Evolutionary conservation across 2,888 invertebrate species (phyloP), one percentile per base, ranked within the genome.

Genomic region (Temnothorax unifasciatus): DNA sequence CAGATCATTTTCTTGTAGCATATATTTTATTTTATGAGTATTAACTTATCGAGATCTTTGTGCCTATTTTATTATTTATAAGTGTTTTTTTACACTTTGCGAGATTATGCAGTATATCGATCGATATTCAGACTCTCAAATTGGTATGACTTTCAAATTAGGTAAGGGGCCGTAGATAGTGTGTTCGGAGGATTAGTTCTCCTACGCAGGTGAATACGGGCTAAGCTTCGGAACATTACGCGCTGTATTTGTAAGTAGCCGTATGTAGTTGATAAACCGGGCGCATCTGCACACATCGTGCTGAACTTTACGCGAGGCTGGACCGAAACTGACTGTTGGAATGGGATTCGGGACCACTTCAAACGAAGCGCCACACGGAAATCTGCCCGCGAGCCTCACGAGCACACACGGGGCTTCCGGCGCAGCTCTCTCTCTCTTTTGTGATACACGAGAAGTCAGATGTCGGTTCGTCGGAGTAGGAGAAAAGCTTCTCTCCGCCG

Each of bases 381-480:
- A 68, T 64, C 83, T 68, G 61, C 69, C 21, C 71, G 69, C 69
- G 74, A 82, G 68, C 50, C 73, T 73, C 59, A 50, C 74, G 25
- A 29, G 52, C 52, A 59, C 54, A 69, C 71, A 73, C 25, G 63
- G 74, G 63, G 63, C 74, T 83, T 84, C 73, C 75, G 71, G 75
- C 41, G 38, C 44, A 68, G 44, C 21, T 54, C 69, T 77, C 21
- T 54, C 69, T 77, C 63, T 69, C 83, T 83, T 75, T 76, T 83
- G 82, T 82, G 82, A 84, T 66, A 66, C 84, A 74, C 73, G 71
- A 64, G 74, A 82, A 84, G 73, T 82, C 81, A 69, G 81, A 84
- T 54, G 69, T 68, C 66, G 77, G 76, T 79, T 81, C 83, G 69
- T 50, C 29, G 61, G 64, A 64, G 71, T 69, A 81, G 59, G 82